Base-by-base conservation (phyloP, 2,113 vertebrate genomes). In the Phasianus colchicus region DNA sequence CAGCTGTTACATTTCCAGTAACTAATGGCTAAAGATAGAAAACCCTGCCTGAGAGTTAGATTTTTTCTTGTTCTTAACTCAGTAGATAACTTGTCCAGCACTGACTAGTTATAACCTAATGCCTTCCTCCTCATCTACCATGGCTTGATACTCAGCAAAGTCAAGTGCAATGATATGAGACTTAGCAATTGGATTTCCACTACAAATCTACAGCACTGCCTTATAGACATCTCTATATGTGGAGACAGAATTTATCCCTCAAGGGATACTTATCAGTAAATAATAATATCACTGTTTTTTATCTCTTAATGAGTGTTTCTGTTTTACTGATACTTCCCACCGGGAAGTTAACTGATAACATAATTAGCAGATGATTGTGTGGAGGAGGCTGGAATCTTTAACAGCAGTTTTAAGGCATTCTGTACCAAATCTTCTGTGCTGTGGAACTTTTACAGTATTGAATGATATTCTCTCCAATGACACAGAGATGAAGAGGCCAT, bases 311-410 rank as follows among this genome's bases (percentile, higher is more conserved):
- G 90, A 93, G 73, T 94, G 88, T 93, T 97, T 97, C 96, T 95
- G 88, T 95, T 96, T 92, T 88, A 93, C 89, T 93, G 91, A 90
- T 93, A 82, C 93, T 91, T 97, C 94, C 94, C 94, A 95, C 94
- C 73, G 88, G 86, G 96, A 96, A 96, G 92, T 47, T 94, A 92
- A 94, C 93, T 84, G 92, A 86, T 94, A 96, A 92, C 93, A 94
- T 94, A 96, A 95, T 96, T 92, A 96, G 89, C 78, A 65, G 84
- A 96, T 95, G 92, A 96, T 75, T 95, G 91, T 89, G 86, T 2
- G 73, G 90, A 61, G 88, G 83, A 94, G 83, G 88, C 61, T 92
- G 93, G 92, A 95, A 86, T 94, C 57, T 93, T 83, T 71, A 97
- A 81, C 91, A 90, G 93, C 91, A 94, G 87, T 78, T 95, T 95